Evolutionary conservation across 2,888 invertebrate species (phyloP).

Genomic region (Drosophila anomalata): DNA sequence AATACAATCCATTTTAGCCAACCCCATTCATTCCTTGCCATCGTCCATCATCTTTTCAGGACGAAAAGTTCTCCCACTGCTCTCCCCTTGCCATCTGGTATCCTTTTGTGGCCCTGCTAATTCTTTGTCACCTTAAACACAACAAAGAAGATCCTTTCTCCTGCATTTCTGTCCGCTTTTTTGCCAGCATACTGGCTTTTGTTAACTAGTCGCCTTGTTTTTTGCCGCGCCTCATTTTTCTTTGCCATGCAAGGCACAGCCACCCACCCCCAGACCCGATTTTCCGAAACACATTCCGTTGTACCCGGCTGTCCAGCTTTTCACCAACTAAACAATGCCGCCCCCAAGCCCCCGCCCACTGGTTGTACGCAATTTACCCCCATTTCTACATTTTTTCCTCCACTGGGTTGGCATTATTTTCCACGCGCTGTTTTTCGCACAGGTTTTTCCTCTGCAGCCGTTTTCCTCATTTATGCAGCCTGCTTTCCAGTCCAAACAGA

Average conservation of each 20-base stretch:
- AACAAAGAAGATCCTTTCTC: conserved; percentile 28
- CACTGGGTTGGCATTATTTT: conserved; percentile 28
- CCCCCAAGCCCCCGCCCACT: neutral
- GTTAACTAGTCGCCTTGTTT: conserved; percentile 39
- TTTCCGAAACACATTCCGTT: conserved; percentile 14
- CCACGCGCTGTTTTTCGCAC: conserved; percentile 25
- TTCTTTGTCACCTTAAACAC: conserved; percentile 69
- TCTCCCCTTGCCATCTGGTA: neutral
- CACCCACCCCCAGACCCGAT: conserved; percentile 1
- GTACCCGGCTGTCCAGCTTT: conserved; percentile 43
- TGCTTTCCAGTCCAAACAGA: conserved; percentile 41
- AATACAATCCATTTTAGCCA: neutral
- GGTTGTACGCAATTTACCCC: neutral
- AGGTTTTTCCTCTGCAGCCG: conserved; percentile 39
- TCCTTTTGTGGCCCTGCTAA: conserved; percentile 57
- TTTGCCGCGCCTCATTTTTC: conserved; percentile 22
- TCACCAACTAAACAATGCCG: conserved; percentile 31
- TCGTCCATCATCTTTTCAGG: conserved; percentile 19
- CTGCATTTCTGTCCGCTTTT: conserved; percentile 2
- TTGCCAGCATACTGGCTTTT: conserved; percentile 33
- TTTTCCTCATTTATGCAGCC: conserved; percentile 42
- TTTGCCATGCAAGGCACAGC: neutral
- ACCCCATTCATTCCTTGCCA: neutral
- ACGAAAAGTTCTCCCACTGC: conserved; percentile 9
- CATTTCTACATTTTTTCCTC: conserved; percentile 1